Conservation (phyloP, 2,888 invertebrate genomes). For the Himalopsyche anomala region DNA sequence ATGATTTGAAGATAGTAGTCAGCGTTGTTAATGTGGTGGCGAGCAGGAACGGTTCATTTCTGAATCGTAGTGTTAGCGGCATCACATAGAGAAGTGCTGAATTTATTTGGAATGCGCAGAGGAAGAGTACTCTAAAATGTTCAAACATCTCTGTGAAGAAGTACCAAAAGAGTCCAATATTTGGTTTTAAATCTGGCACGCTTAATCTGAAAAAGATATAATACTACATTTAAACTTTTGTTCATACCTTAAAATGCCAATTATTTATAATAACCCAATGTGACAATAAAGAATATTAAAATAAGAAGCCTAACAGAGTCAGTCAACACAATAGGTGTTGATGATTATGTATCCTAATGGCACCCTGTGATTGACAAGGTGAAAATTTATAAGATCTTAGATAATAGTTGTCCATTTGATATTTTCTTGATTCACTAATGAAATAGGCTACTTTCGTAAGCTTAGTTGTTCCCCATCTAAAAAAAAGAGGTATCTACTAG, state of each 20-base stretch:
- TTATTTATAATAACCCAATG: too few species aligned
- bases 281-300: too few species aligned
- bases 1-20: slow-evolving; percentile 95
- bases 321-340: too few species aligned
- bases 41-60: slow-evolving; percentile 87
- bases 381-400: too few species aligned
- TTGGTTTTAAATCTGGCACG: slow-evolving; percentile 96
- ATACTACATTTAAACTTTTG: background rate
- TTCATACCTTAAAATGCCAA: too few species aligned
- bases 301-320: too few species aligned
- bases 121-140: slow-evolving; percentile 96
- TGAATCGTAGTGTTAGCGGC: slow-evolving; percentile 88
- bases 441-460: too few species aligned
- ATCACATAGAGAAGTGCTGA: slow-evolving; percentile 93
- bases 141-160: slow-evolving; percentile 99
- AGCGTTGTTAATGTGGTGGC: slow-evolving; percentile 88
- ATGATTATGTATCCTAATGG: too few species aligned
- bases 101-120: slow-evolving; percentile 98
- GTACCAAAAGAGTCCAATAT: slow-evolving; percentile 99
- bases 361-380: too few species aligned
- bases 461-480: background rate
- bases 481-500: background rate
- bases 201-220: slow-evolving; percentile 78
- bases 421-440: too few species aligned
- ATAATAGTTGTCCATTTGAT: too few species aligned